Conservation (phyloP, 2,888 invertebrate genomes). For the Argyresthia albistria region DNA sequence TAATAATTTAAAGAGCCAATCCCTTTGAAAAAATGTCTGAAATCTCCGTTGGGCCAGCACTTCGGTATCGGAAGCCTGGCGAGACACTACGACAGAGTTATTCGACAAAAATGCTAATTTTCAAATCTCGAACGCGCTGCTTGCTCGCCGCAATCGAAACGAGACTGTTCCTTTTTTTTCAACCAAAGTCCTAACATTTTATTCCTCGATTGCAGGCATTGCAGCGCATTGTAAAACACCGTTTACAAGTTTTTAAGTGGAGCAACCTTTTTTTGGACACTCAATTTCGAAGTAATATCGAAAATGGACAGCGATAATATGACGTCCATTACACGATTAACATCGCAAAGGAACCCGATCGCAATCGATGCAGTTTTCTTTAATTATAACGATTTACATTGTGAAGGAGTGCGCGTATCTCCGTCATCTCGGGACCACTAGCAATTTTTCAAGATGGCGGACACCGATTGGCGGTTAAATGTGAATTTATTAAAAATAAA, state of each 20-base stretch:
- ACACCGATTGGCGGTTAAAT: conserved; percentile 44
- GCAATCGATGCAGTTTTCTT: conserved; percentile 52
- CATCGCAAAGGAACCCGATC: conserved; percentile 44
- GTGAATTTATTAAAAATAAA: conserved; percentile 55
- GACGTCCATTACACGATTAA: conserved; percentile 40
- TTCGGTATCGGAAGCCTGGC: conserved; percentile 59
- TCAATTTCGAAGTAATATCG: not conserved
- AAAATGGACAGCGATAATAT: conserved; percentile 25
- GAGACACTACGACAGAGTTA: conserved; percentile 66
- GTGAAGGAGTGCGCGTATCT: conserved; percentile 40
- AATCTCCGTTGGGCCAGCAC: conserved; percentile 43
- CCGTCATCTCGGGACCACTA: conserved; percentile 45
- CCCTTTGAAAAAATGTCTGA: conserved; percentile 22
- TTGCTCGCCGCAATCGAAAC: conserved; percentile 53
- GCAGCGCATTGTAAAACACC: conserved; percentile 2
- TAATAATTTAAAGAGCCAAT: not conserved
- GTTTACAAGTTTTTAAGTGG: conserved; percentile 2
- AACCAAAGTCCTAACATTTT: conserved; percentile 2
- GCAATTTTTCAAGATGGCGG: conserved; percentile 55
- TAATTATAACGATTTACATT: conserved; percentile 66
- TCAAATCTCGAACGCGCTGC: conserved; percentile 61
- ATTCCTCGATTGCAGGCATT: not conserved
- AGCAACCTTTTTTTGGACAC: not conserved
- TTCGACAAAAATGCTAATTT: conserved; percentile 72
- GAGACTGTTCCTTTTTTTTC: conserved; percentile 25